Base-by-base conservation (phyloP, 2,797 vertebrate species). In the Myripristis jacobus region DNA sequence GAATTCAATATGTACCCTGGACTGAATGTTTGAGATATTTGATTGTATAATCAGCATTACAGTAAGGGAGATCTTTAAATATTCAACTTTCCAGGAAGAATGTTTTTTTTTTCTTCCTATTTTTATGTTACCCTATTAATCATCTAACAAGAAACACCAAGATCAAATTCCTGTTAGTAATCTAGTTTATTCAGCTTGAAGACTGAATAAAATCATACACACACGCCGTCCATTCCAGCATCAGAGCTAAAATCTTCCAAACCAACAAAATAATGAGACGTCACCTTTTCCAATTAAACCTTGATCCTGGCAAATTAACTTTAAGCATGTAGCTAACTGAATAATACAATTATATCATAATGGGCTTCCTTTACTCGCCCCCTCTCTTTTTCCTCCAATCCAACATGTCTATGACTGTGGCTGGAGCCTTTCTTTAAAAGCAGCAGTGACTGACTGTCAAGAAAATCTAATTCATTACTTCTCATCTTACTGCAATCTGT, bases 1-100 rank as follows among this genome's bases (percentile, higher is more conserved):
- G 53, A 31, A 72, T 73, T 43, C 16, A 31, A 31, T 8, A 1
- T 44, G n/a, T 52, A 22, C 53, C n/a, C 19, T 63, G 68, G 44
- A 69, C 56, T 41, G 47, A 70, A 24, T 25, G 22, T 29, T 75
- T 44, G 36, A 34, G 46, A 50, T 41, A 47, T 2, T 24, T 36
- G 34, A 9, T 43, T 46, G n/a, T 38, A 47, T 66, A 21, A 50
- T 41, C 48, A 21, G 52, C 38, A n/a, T 1, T 31, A n/a, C 22
- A 48, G 11, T 25, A 18, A 16, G 34, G 34, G 34, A 36, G 12
- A 36, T 36, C 2, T 36, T 8, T n/a, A 36, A 8, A 36, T 36
- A 36, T 36, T 36, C 34, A 36, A 9, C 34, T 11, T 36, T 11
- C 34, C 34, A 36, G 12, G 34, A 36, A 36, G 9, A 36, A 36